A percentile compares a stretch with the other conserved stretches of the same genome.
Conservation (phyloP, 1,140 invertebrate species). For the Manduca sexta region DNA sequence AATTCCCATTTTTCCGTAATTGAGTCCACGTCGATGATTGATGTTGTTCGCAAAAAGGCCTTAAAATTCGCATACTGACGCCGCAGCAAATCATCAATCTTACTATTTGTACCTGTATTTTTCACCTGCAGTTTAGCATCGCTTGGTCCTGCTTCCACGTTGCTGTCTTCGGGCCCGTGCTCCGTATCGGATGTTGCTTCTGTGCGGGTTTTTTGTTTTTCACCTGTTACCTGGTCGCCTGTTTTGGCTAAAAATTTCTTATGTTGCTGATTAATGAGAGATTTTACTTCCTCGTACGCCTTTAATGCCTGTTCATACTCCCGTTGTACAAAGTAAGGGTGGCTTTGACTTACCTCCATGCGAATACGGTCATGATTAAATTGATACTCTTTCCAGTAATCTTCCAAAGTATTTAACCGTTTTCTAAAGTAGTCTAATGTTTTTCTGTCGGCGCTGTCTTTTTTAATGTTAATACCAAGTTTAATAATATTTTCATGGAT, state of each 20-base stretch:
- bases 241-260: background rate
- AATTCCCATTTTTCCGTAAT: constrained; percentile 13
- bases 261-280: background rate
- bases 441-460: constrained; percentile 21
- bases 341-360: background rate
- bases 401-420: constrained; percentile 8
- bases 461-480: constrained; percentile 23
- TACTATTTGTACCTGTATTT: background rate
- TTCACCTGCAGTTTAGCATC: background rate
- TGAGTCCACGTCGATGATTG: constrained; percentile 1
- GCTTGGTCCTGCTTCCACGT: background rate
- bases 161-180: background rate
- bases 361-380: constrained; percentile 2
- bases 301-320: constrained; percentile 3
- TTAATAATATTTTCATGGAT: too few relatives aligned
- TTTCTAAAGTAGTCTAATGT: constrained; percentile 11
- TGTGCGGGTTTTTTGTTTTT: too few relatives aligned
- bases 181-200: background rate
- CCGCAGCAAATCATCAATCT: constrained; percentile 6
- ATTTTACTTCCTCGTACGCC: background rate
- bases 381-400: constrained; percentile 16
- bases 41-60: constrained; percentile 5
- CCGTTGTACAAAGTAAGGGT: constrained; percentile 11
- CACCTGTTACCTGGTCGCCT: background rate
- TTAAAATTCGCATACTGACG: constrained; percentile 11